Conservation (phyloP, 2,113 vertebrate species). For the Nicator chloris region DNA sequence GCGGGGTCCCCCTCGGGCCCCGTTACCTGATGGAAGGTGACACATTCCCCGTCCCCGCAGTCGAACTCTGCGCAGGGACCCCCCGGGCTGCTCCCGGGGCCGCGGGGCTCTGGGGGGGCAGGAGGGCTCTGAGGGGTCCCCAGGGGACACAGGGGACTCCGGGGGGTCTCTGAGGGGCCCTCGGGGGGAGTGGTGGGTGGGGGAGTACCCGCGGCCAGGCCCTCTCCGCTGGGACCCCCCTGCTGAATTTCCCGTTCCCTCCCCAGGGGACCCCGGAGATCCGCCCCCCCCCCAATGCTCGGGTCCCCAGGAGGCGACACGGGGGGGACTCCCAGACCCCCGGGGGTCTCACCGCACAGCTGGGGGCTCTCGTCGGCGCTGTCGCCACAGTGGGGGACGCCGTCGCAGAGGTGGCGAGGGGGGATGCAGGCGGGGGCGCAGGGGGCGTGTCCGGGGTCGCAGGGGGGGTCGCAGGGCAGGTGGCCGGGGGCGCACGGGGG, state of each 20-base stretch:
- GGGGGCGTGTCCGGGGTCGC: conserved; percentile 33
- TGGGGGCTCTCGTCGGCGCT: conserved; percentile 77
- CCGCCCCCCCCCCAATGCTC: not conserved
- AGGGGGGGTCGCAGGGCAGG: conserved; percentile 67
- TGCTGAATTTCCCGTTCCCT: too few species aligned
- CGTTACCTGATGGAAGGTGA: not conserved
- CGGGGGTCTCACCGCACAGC: conserved; percentile 60
- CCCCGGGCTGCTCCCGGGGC: not conserved
- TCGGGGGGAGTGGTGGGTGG: too few species aligned
- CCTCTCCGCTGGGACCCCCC: not conserved
- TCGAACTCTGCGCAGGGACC: not conserved
- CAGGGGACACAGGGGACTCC: not conserved
- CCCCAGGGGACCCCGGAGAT: too few species aligned
- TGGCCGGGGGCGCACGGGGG: conserved; percentile 60
- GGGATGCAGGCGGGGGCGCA: conserved; percentile 77
- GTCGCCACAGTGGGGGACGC: conserved; percentile 81
- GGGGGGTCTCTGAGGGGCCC: too few species aligned
- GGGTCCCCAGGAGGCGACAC: not conserved
- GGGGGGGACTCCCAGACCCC: too few species aligned
- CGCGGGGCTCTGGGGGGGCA: not conserved
- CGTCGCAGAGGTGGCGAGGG: conserved; percentile 77
- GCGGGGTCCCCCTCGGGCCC: not conserved
- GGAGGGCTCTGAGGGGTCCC: not conserved
- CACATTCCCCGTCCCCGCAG: not conserved
- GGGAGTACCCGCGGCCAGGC: not conserved